Evolutionary conservation across 1,140 invertebrate species (phyloP).

Genomic region (Scylla paramamosain): DNA sequence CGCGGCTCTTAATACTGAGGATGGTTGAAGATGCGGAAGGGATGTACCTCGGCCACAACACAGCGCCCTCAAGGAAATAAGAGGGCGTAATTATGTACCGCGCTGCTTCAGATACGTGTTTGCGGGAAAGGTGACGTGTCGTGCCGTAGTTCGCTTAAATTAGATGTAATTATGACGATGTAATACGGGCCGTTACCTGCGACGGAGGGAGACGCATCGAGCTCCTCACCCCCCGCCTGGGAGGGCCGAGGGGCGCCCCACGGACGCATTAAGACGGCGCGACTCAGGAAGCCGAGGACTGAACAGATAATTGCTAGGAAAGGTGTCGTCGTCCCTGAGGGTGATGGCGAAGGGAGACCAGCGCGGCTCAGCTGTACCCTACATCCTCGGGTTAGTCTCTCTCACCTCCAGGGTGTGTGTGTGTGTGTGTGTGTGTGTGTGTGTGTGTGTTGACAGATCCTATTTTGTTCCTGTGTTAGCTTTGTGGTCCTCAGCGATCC

Average conservation of each 20-base stretch:
- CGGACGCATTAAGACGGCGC: not conserved
- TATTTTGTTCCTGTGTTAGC: not conserved
- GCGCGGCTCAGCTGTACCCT: not conserved
- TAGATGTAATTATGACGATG: conserved; percentile 1
- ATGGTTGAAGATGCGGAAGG: not conserved
- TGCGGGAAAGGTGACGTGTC: not conserved
- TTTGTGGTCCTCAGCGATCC: no score
- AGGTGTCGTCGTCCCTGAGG: not conserved
- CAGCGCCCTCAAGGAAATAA: not conserved
- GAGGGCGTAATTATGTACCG: not conserved
- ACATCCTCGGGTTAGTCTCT: not conserved
- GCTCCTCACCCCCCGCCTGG: not conserved
- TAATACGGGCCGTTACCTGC: not conserved
- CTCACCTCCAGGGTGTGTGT: not conserved
- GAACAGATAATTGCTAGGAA: conserved; percentile 21
- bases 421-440: not conserved
- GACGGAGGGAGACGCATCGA: not conserved
- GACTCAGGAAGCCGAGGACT: not conserved
- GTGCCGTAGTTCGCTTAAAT: not conserved
- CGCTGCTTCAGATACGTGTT: not conserved
- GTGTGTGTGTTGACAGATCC: not conserved
- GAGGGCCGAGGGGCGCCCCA: not conserved
- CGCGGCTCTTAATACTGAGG: not conserved
- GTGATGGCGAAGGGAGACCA: not conserved
- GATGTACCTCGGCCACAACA: not conserved